phyloP scores from a whole-genome alignment of 2,888 invertebrate genomes.

The Atrina japonica region DNA sequence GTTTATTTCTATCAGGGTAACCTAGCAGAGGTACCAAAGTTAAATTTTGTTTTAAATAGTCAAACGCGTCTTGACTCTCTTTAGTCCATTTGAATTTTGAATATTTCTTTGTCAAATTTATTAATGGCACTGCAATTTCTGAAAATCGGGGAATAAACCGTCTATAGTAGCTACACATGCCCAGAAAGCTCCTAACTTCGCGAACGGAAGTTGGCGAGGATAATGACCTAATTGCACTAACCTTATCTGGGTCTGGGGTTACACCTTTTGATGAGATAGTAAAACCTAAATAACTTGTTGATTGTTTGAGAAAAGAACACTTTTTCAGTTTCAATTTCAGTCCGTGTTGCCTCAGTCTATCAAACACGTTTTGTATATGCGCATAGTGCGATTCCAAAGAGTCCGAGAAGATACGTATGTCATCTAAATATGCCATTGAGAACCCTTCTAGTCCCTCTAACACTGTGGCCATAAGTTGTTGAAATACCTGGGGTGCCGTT shows the following conservation, averaged over 20 bases:
- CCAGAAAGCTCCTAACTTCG: neutral
- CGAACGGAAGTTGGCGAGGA: neutral
- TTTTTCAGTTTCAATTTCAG: constrained; percentile 33
- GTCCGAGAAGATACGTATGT: too few relatives aligned
- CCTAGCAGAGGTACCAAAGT: neutral
- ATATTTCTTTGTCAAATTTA: constrained; percentile 6
- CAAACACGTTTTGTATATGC: constrained; percentile 31
- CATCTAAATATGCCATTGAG: constrained; percentile 42
- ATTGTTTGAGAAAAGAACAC: neutral
- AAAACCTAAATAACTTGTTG: constrained; percentile 9
- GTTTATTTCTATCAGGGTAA: constrained; percentile 4
- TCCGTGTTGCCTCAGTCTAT: constrained; percentile 17
- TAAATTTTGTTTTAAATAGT: constrained; percentile 8
- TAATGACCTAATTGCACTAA: neutral
- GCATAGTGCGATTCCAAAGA: constrained; percentile 15
- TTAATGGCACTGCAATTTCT: constrained; percentile 10
- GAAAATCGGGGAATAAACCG: neutral
- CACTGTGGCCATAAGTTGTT: constrained; percentile 39
- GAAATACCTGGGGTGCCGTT: constrained; percentile 40
- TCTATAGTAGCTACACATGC: constrained; percentile 1
- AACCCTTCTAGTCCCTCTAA: constrained; percentile 41
- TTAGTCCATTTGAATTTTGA: neutral
- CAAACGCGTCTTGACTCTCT: neutral
- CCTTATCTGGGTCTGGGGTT: constrained; percentile 3
- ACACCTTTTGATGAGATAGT: neutral